These are phyloP conservation scores for Mola mola DNA, from an alignment of 2,113 vertebrate genomes.

Conservation along the genomic window DNA sequence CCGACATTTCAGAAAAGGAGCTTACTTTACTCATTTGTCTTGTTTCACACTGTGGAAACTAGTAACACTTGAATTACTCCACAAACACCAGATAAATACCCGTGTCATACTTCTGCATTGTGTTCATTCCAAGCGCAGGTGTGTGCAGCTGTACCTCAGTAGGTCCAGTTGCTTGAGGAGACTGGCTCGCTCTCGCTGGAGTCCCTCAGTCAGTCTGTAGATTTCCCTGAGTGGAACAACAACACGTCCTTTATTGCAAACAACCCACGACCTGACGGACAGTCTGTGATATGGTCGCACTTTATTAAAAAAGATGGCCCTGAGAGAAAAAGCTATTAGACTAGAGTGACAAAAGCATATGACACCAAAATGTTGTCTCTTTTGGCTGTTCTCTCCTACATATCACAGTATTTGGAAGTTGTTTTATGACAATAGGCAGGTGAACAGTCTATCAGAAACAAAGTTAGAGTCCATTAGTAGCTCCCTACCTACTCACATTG, in stretches of 20 bases:
- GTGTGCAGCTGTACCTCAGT: conserved; percentile 82
- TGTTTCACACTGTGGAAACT: too few species aligned
- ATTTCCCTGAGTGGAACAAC: conserved; percentile 84
- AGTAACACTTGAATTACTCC: too few species aligned
- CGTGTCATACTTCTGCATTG: not conserved
- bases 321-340: not conserved
- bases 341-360: not conserved
- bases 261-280: not conserved
- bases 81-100: not conserved
- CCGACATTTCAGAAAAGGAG: too few species aligned
- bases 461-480: too few species aligned
- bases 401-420: too few species aligned
- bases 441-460: too few species aligned
- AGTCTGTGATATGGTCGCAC: not conserved
- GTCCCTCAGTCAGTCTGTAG: conserved; percentile 87
- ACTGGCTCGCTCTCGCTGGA: conserved; percentile 88
- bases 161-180: conserved; percentile 93
- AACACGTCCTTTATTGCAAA: not conserved
- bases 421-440: too few species aligned
- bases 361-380: not conserved
- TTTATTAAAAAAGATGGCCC: not conserved
- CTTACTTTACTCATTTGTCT: too few species aligned
- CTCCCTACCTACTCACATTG: too few species aligned
- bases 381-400: too few species aligned
- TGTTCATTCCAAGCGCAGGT: not conserved